Evolutionary conservation across 2,113 vertebrate genomes (phyloP), one percentile per base, ranked within the genome.

Genomic region (Dasyurus viverrinus): DNA sequence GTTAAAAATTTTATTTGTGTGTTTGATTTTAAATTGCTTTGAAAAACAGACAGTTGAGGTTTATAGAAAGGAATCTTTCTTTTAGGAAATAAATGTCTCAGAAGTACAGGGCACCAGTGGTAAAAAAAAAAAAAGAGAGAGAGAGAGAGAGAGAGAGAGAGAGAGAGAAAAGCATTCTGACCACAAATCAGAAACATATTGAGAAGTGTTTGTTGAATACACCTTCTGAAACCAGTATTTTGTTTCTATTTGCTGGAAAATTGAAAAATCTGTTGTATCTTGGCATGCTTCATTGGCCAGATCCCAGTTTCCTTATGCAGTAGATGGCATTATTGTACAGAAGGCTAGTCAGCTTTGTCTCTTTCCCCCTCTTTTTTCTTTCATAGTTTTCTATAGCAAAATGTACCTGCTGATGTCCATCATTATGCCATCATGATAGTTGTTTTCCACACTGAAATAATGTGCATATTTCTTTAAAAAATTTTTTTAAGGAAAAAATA

Each of bases 21-120:
- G 98, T 98, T 98, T 99, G 99, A 99, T 98, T 98, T 99, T 99
- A 99, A 99, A 99, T 98, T 99, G 98, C 99, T 99, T 98, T 98
- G 99, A 99, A 99, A 99, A 99, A 99, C 99, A 99, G 99, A 99
- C 99, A 99, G 98, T 98, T 98, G 99, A 99, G 98, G 98, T 98
- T 98, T 99, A 97, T 97, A 99, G 98, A 99, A 99, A 99, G 97
- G 98, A 99, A 98, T 99, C 98, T 98, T 98, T 98, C 97, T 98
- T 99, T 98, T 98, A 98, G 97, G 98, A 99, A 98, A 98, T 98
- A 98, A 98, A 98, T 98, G 98, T 98, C 98, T 99, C 97, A 95
- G 98, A 98, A 98, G 98, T 98, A 98, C 98, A 98, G 98, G 98
- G 98, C 98, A 99, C 96, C 95, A 99, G 98, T 98, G 98, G 98